These are phyloP conservation scores for Drosophila kambysellisi DNA, from an alignment of 2,888 invertebrate genomes.

Conservation along the genomic window DNA sequence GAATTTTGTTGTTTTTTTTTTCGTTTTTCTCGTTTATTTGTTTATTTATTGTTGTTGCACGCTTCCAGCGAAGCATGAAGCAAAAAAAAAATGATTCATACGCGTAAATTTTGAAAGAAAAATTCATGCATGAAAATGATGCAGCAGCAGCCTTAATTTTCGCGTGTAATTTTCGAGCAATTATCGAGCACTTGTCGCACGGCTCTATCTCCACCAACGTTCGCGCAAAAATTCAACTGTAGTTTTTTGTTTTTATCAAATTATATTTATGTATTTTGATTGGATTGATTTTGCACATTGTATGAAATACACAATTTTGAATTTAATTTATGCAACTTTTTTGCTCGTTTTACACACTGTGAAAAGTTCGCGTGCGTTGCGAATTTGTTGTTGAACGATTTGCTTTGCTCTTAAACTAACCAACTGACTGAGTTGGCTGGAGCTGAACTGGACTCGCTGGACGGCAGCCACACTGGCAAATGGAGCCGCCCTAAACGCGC, in stretches of 20 bases:
- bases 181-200: conserved; percentile 59
- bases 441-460: conserved; percentile 55
- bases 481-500: conserved; percentile 65
- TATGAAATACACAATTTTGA: conserved; percentile 9
- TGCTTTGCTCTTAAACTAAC: conserved; percentile 44
- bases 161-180: conserved; percentile 35
- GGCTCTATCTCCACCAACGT: conserved; percentile 6
- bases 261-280: not conserved
- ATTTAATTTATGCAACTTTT: conserved; percentile 9
- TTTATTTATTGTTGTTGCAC: conserved; percentile 52
- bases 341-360: conserved; percentile 26
- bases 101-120: conserved; percentile 15
- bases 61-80: conserved; percentile 47
- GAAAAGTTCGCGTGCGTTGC: conserved; percentile 40
- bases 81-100: conserved; percentile 52
- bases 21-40: not conserved
- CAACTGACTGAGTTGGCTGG: conserved; percentile 60
- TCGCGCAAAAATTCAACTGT: conserved; percentile 42
- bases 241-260: not conserved
- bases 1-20: conserved; percentile 15
- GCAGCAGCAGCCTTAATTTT: conserved; percentile 13
- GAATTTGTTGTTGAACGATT: conserved; percentile 27
- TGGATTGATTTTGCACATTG: conserved; percentile 16
- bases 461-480: conserved; percentile 33
- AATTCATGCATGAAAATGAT: conserved; percentile 2